Evolutionary conservation across 1,140 invertebrate species (phyloP).

Genomic region (Camponotus floridanus): DNA sequence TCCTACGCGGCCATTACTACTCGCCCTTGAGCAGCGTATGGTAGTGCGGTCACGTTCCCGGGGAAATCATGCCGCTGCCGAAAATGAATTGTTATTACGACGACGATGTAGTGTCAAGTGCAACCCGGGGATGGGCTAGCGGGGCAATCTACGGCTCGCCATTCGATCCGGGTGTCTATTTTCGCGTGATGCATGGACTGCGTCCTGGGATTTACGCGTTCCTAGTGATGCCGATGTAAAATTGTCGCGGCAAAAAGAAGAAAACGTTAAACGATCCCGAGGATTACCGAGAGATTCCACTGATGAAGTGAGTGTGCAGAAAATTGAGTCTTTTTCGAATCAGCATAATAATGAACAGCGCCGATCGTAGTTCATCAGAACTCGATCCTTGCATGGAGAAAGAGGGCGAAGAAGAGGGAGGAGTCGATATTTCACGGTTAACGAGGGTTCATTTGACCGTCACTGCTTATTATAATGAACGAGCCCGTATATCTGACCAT

Average conservation of each 20-base stretch:
- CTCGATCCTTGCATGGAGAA: constrained; percentile 28
- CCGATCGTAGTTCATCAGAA: background rate
- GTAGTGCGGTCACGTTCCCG: constrained; percentile 60
- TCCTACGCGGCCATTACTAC: constrained; percentile 28
- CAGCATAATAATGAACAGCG: background rate
- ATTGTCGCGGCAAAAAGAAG: constrained; percentile 15
- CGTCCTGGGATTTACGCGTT: constrained; percentile 36
- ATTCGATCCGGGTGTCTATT: constrained; percentile 46
- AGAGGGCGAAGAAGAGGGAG: constrained; percentile 2
- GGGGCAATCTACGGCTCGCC: constrained; percentile 47
- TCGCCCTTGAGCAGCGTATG: constrained; percentile 56
- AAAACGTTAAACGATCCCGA: background rate
- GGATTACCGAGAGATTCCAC: background rate
- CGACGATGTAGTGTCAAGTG: constrained; percentile 60
- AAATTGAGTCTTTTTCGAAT: background rate
- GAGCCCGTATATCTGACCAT: constrained; percentile 65
- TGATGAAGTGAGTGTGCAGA: background rate
- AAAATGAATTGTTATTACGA: constrained; percentile 64
- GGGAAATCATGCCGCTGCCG: constrained; percentile 60
- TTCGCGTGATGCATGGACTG: constrained; percentile 43
- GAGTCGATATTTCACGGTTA: constrained; percentile 69
- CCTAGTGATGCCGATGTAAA: constrained; percentile 15
- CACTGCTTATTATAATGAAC: constrained; percentile 81
- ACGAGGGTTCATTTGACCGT: constrained; percentile 74
- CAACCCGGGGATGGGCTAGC: constrained; percentile 17